Evolutionary conservation across 2,888 invertebrate species (phyloP).

Genomic region (Leucoptera coffeella): DNA sequence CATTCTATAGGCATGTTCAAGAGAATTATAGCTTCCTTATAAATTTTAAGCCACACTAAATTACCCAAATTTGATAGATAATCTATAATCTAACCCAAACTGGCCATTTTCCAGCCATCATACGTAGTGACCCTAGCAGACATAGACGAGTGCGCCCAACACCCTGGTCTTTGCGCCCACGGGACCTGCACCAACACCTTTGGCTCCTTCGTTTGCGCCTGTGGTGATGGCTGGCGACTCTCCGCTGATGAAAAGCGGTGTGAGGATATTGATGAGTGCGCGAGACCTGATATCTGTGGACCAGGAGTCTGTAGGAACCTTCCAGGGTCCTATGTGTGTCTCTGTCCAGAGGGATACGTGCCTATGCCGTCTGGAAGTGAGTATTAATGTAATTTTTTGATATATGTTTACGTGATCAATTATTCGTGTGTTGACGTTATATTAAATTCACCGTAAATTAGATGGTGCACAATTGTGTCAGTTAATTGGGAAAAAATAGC

Average conservation of each 20-base stretch:
- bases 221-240: constrained; percentile 70
- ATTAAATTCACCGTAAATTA: too few species aligned
- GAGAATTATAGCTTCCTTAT: too few species aligned
- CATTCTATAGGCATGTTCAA: too few species aligned
- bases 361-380: constrained; percentile 73
- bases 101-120: too few species aligned
- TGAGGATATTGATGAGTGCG: constrained; percentile 70
- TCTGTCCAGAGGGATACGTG: constrained; percentile 79
- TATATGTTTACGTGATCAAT: too few species aligned
- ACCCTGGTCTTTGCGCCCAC: constrained; percentile 71
- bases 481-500: too few species aligned
- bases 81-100: too few species aligned
- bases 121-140: constrained; percentile 72
- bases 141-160: constrained; percentile 79
- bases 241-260: constrained; percentile 37
- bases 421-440: too few species aligned
- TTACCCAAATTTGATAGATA: too few species aligned
- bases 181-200: constrained; percentile 86
- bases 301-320: constrained; percentile 78
- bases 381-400: too few species aligned
- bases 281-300: constrained; percentile 68
- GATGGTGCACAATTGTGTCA: too few species aligned
- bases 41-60: too few species aligned
- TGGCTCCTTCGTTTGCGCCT: constrained; percentile 83
- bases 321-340: constrained; percentile 76